Evolutionary conservation across 1,140 invertebrate genomes (phyloP).

Genomic region (Hylaeus anthracinus): DNA sequence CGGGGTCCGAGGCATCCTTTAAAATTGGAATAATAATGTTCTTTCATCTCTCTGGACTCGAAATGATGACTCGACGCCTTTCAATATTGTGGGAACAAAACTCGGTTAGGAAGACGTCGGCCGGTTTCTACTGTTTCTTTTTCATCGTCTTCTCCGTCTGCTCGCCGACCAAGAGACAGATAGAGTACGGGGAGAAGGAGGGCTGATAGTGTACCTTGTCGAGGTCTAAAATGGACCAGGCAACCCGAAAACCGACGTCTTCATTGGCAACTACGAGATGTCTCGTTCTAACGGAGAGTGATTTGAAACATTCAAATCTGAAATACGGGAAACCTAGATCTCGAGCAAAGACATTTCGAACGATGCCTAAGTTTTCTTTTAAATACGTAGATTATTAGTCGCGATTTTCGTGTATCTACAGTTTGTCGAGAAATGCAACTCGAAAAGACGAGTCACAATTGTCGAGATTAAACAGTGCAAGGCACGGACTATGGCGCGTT

Average conservation of each 20-base stretch:
- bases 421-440: too few relatives aligned
- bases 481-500: neutral
- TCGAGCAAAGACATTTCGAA: too few relatives aligned
- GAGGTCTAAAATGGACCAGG: neutral
- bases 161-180: slow-evolving; percentile 51
- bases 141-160: slow-evolving; percentile 33
- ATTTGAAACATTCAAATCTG: too few relatives aligned
- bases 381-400: too few relatives aligned
- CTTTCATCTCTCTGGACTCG: slow-evolving; percentile 76
- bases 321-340: too few relatives aligned
- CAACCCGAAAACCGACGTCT: neutral
- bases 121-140: slow-evolving; percentile 52
- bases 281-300: too few relatives aligned
- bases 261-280: too few relatives aligned
- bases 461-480: slow-evolving; percentile 17
- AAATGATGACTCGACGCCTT: slow-evolving; percentile 79
- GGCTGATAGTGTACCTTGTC: neutral
- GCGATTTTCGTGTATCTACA: too few relatives aligned
- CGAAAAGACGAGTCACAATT: slow-evolving; percentile 19
- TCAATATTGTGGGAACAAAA: slow-evolving; percentile 80
- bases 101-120: slow-evolving; percentile 70
- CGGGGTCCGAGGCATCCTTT: slow-evolving; percentile 70
- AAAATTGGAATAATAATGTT: slow-evolving; percentile 81
- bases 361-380: too few relatives aligned
- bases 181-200: slow-evolving; percentile 1